Evolutionary conservation across 2,797 vertebrate species (phyloP).

Genomic region (Nothura maculosa): DNA sequence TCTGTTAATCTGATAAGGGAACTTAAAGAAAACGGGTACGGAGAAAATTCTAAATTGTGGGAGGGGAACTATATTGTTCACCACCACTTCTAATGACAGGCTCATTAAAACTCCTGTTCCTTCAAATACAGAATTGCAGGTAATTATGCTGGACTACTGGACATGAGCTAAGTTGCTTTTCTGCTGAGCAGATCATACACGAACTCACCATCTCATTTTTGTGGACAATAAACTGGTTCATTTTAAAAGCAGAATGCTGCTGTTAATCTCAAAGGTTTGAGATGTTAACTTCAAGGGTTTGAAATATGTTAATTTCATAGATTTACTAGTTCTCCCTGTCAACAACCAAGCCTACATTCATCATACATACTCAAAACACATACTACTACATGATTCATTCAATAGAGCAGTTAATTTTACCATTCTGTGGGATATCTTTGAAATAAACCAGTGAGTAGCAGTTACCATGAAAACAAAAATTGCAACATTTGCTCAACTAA

Average conservation of each 20-base stretch:
- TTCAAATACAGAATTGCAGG: background rate
- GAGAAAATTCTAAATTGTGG: background rate
- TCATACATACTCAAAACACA: background rate
- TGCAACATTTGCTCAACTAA: background rate
- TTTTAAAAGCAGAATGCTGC: background rate
- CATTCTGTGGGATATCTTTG: background rate
- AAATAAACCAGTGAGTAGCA: background rate
- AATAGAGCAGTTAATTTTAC: background rate
- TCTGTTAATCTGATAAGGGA: no score
- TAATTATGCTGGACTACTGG: background rate
- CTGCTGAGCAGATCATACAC: background rate
- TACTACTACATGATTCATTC: no score
- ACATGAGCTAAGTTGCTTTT: background rate
- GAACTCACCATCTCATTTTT: background rate
- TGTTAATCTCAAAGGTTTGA: no score
- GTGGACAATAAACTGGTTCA: background rate
- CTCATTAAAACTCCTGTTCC: background rate
- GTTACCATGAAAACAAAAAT: background rate
- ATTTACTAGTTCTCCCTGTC: no score
- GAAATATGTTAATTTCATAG: no score
- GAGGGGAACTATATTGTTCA: background rate
- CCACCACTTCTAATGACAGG: background rate
- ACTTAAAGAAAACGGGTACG: no score
- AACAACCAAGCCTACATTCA: background rate
- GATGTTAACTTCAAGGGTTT: background rate